Conservation (phyloP, 2,113 vertebrate genomes). For the Trochalopteron elliotii region DNA sequence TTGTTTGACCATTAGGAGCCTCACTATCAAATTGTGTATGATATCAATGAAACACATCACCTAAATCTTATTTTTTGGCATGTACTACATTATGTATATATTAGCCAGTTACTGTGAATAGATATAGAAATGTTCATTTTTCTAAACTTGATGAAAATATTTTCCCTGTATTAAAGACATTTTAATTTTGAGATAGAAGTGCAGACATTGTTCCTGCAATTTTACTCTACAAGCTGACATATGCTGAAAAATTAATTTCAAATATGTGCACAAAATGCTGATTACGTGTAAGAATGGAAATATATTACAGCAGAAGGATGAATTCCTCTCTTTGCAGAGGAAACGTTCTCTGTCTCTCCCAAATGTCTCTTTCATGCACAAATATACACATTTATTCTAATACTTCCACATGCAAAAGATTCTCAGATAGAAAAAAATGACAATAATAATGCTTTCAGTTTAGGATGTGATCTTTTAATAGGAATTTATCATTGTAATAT, state of each 20-base stretch:
- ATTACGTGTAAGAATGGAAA: constrained; percentile 10
- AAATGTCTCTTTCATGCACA: background rate
- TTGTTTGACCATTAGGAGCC: background rate
- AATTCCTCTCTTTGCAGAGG: background rate
- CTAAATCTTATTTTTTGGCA: background rate
- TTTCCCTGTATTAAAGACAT: background rate
- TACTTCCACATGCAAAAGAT: background rate
- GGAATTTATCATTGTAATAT: background rate
- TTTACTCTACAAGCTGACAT: background rate
- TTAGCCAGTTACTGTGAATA: background rate
- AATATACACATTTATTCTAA: background rate
- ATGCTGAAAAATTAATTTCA: constrained; percentile 30
- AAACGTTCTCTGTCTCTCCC: background rate
- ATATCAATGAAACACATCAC: background rate
- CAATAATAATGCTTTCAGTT: background rate
- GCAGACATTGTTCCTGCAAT: background rate
- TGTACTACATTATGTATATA: background rate
- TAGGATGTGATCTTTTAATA: background rate
- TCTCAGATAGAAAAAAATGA: background rate
- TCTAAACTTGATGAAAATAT: constrained; percentile 5
- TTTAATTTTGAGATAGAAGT: background rate
- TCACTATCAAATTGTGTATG: background rate
- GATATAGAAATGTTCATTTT: background rate
- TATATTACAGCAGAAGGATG: background rate
- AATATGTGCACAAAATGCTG: background rate